Evolutionary conservation across 2,888 invertebrate genomes (phyloP), one percentile per base, ranked within the genome.

Genomic region (Xestia sexstrigata): DNA sequence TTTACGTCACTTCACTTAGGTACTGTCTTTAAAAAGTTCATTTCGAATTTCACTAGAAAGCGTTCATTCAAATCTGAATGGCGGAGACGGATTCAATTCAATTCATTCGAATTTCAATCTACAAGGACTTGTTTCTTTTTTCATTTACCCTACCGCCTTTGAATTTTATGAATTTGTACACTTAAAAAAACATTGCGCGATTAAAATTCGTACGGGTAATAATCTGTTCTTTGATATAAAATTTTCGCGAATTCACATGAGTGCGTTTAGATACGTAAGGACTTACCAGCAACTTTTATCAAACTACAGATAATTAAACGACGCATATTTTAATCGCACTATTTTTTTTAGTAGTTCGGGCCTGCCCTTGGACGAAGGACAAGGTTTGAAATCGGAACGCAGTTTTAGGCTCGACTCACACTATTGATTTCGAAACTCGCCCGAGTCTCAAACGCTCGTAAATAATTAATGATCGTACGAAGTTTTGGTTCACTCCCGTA

Each of bases 11-110:
- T 79, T 78, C 78, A 86, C 84, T 78, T 67, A n/a, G n/a, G n/a
- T n/a, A 72, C 73, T 86, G 84, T 84, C 62, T 81, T 74, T 78
- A 72, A 74, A 87, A 83, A 79, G 83, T 88, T 84, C 73, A 79
- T 82, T 79, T 82, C 60, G 15, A 69, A 79, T 84, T 86, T 84
- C 83, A 83, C 85, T 87, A 82, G 67, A 85, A 78, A 76, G 67
- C 82, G 74, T 77, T 78, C 52, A 74, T 76, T 79, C 77, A 79
- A 84, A 86, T 80, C 81, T 87, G 87, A 87, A 77, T 80, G 81
- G 17, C 81, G 76, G 55, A 78, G 80, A 86, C 68, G 65, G 72
- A 78, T 82, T 74, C 60, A 68, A 80, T 78, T 78, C 58, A 63
- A 76, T 79, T 81, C 74, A 69, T 79, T 80, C 80, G 39, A 65